These are phyloP conservation scores for Nephrotoma guestfalica DNA, from an alignment of 2,888 invertebrate genomes.

Conservation along the genomic window DNA sequence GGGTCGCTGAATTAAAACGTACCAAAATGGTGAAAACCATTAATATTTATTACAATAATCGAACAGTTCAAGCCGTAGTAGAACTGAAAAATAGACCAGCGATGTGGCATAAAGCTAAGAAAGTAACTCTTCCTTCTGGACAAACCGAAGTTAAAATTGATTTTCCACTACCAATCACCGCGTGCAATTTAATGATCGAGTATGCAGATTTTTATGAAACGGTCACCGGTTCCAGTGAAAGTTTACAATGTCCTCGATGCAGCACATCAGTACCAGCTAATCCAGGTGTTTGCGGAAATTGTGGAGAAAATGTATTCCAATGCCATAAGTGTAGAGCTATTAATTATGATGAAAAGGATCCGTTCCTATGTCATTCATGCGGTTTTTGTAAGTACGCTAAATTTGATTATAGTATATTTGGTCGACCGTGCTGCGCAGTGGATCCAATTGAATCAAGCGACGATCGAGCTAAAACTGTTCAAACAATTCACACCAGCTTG, in stretches of 20 bases:
- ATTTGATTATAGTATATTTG: slow-evolving; percentile 88
- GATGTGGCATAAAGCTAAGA: slow-evolving; percentile 95
- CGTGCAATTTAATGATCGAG: slow-evolving; percentile 96
- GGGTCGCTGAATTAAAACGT: slow-evolving; percentile 89
- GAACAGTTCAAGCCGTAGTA: slow-evolving; percentile 90
- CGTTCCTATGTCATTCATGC: slow-evolving; percentile 96
- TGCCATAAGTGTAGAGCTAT: slow-evolving; percentile 98
- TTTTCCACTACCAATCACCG: slow-evolving; percentile 91
- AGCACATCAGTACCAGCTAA: slow-evolving; percentile 94
- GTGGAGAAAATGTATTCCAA: slow-evolving; percentile 95
- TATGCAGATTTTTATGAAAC: slow-evolving; percentile 97
- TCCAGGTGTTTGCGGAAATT: slow-evolving; percentile 78
- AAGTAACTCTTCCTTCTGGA: slow-evolving; percentile 74
- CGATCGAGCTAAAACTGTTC: slow-evolving; percentile 87
- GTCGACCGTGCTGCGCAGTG: slow-evolving; percentile 87
- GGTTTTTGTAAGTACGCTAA: slow-evolving; percentile 99
- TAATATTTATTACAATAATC: slow-evolving; percentile 93
- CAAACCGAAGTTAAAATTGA: slow-evolving; percentile 95
- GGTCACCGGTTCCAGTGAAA: slow-evolving; percentile 83
- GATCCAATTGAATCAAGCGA: slow-evolving; percentile 96
- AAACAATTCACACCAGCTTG: slow-evolving; percentile 74
- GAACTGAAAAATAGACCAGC: slow-evolving; percentile 93
- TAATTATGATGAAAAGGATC: slow-evolving; percentile 98
- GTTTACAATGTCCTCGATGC: slow-evolving; percentile 88
- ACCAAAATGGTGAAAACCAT: slow-evolving; percentile 95